Base-by-base conservation (phyloP, 1,140 invertebrate species). In the Aethina tumida region DNA sequence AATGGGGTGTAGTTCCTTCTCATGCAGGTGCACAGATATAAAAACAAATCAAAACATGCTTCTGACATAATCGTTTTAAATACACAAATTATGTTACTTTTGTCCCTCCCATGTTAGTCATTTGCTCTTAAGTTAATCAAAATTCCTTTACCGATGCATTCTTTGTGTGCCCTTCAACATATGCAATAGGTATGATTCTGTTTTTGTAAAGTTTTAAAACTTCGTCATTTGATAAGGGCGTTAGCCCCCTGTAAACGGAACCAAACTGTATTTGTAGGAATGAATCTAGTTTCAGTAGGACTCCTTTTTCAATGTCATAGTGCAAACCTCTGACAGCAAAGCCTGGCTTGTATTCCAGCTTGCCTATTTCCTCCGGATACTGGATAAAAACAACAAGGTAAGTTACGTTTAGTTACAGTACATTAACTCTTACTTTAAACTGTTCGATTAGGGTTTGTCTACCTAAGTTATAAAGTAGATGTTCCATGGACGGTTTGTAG, bases 201-300 rank as follows among this genome's bases (percentile, higher is more conserved):
- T 87, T 93, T 56, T 83, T 85, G 62, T 97, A 97, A 18, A 91
- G 62, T 41, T 77, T 66, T 2, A 88, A 66, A 20, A 97, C 88
- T 68, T 97, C 89, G 13, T 87, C 80, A 54, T 86, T 81, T 10
- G 77, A 67, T 0, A 98, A 71, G 8, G 78, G 77, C 43, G 79
- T 81, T 9, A 88, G 61, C 4, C 94, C 85, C 52, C 86, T 74
- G 60, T 92, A 97, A n/a, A 97, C 92, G 19, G 89, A 82, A 21
- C 89, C 93, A 56, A 92, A 75, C 63, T 97, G 93, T 49, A 97
- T 92, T 74, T 97, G 90, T 45, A 96, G 72, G 64, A 96, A 97
- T 10, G 89, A 90, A 67, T 97, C 93, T 48, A 98, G 71, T 66
- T 98, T 97, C 47, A 97, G 68, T 9, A 97, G 67, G n/a, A 96